Evolutionary conservation across 2,113 vertebrate genomes (phyloP), one percentile per base, ranked within the genome.

Genomic region (Rhinolophus ferrumequinum): DNA sequence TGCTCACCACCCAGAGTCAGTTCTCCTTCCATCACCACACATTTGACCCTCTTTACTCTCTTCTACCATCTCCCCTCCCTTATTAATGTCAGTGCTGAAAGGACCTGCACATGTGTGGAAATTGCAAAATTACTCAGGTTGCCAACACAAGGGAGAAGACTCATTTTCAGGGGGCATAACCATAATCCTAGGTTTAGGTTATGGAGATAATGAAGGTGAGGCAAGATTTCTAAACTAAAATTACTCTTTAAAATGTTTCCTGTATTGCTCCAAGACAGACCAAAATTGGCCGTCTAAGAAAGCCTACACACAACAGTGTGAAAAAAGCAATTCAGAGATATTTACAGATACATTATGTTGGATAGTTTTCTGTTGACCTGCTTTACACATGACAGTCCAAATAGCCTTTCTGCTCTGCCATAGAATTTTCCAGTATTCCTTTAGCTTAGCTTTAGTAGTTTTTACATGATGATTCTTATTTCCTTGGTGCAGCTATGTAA

Each of bases 401-500:
- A 69, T n/a, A 90, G 56, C 13, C 60, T 97, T 97, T 94, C 13
- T 54, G 52, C 66, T 7, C 22, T 79, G 50, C 8, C 5, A 8
- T 19, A 66, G 66, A 86, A 88, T 92, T 89, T 80, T 83, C 79
- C 38, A 13, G 41, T 35, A 44, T 72, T 70, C 56, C 28, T 83
- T 79, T 70, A 75, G 81, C 84, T 88, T 30, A 72, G 73, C 58
- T 85, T 88, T 58, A 5, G 66, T 88, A 70, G 83, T 96, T 84
- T 95, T 94, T 73, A 80, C 67, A 80, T 67, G 64, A 88, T 62
- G 64, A 79, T 82, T 92, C 72, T 92, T 83, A 93, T 96, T 95
- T 93, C 93, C 73, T 80, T 82, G 62, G 90, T 91, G 56, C 19
- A 86, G 47, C 50, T 56, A 85, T 96, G 93, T 95, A 96, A 97